Conservation (phyloP, 1,140 invertebrate genomes). For the Drosophila sp. region DNA sequence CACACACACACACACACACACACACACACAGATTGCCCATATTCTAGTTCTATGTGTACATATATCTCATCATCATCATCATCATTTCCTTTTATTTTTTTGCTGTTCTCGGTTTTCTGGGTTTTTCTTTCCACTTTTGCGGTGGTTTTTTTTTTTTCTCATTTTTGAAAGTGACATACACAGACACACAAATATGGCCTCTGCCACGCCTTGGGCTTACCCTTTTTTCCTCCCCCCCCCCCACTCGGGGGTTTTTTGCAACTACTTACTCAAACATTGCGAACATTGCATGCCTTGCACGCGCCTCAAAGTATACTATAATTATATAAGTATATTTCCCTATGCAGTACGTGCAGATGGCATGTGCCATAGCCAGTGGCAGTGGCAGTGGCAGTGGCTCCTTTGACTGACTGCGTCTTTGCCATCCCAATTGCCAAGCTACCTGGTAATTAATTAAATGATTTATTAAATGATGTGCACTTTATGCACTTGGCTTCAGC, state of each 20-base stretch:
- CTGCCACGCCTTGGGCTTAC: conserved; percentile 1
- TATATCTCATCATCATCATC: conserved; percentile 21
- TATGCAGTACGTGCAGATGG: background rate
- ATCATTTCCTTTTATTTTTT: conserved; percentile 7
- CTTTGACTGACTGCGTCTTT: conserved; percentile 2
- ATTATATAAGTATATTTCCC: conserved; percentile 9
- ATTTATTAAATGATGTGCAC: conserved; percentile 70
- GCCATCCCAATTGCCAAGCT: background rate
- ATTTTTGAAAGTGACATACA: conserved; percentile 37
- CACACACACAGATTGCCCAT: background rate
- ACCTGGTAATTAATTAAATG: conserved; percentile 70
- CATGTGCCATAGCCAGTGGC: no score
- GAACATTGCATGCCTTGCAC: conserved; percentile 40
- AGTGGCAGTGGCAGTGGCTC: background rate
- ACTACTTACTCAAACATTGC: conserved; percentile 17
- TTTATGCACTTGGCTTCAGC: conserved; percentile 27
- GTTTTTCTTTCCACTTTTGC: conserved; percentile 6
- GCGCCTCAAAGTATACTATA: conserved; percentile 37
- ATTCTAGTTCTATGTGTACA: background rate
- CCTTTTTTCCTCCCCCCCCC: background rate
- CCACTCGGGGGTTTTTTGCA: background rate
- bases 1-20: no score
- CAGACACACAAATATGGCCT: conserved; percentile 4
- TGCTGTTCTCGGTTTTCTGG: conserved; percentile 24
- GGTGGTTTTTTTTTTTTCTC: conserved; percentile 15